Evolutionary conservation across 2,797 vertebrate genomes (phyloP), one percentile per base, ranked within the genome.

Genomic region (Phrynocephalus forsythii): DNA sequence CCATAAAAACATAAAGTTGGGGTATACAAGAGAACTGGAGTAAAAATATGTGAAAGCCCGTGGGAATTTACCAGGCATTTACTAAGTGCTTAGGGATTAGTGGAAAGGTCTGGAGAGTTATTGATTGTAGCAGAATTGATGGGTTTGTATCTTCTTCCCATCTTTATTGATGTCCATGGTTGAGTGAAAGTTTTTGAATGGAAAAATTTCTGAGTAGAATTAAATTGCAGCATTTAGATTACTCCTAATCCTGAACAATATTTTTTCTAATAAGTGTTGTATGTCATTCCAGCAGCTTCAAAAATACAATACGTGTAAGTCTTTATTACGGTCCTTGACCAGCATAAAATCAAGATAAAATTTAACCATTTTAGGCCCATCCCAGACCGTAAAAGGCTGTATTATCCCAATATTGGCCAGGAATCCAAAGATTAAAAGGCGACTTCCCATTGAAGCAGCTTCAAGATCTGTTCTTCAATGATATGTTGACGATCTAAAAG

Each of bases 201-300:
- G 38, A 44, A 44, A 44, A 44, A 44, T 44, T 44, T 44, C 38
- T 2, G 38, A 5, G 38, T 56, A 13, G 52, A 56, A 56, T 11
- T 56, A 56, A 56, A 56, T 56, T 56, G 52, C 52, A 56, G 52
- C 66, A 13, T 82, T 38, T 9, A 75, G 33, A n/a, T 85, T 44
- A 20, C 83, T 90, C 86, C 56, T 28, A 63, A 38, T 8, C 60
- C 63, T 22, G 78, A 1, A 0, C 68, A 33, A 63, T 18, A n/a
- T 1, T 0, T 0, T 44, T 3, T 68, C n/a, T 28, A 33, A 22
- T 71, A 6, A 71, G 69, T 69, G 30, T 69, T 69, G 20, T 52
- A 68, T 86, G 5, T 10, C 9, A 33, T 26, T 86, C 30, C 15
- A 22, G 24, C 9, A 16, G 38, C 20, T 79, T 71, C 0, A 1